phyloP scores from a whole-genome alignment of 2,797 vertebrate species.

The Leptatherina wallacei region DNA sequence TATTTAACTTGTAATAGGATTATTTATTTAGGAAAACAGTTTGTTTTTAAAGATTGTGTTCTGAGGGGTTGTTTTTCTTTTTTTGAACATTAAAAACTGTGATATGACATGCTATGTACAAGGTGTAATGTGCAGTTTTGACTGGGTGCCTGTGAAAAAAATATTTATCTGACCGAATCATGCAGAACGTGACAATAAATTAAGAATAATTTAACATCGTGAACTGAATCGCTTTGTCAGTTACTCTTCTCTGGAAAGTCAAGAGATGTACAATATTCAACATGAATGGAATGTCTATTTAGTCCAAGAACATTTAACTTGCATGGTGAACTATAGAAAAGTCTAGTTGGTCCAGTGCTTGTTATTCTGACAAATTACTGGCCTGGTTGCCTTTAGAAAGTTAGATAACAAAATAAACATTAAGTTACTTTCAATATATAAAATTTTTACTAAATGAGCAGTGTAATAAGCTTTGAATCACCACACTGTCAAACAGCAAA shows the following conservation, averaged over 20 bases:
- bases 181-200: conserved; percentile 47
- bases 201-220: conserved; percentile 34
- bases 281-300: not conserved
- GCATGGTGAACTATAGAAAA: not conserved
- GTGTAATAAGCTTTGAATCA: too few relatives aligned
- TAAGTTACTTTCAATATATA: too few relatives aligned
- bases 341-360: not conserved
- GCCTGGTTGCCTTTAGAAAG: not conserved
- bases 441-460: too few relatives aligned
- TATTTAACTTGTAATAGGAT: conserved; percentile 29
- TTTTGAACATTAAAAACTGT: conserved; percentile 20
- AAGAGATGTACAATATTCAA: not conserved
- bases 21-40: conserved; percentile 61
- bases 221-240: not conserved
- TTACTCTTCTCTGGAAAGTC: not conserved
- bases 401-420: not conserved
- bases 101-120: conserved; percentile 9
- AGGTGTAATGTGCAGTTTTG: conserved; percentile 36
- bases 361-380: not conserved
- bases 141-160: conserved; percentile 33
- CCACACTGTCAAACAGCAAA: not conserved
- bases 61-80: not conserved
- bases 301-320: not conserved
- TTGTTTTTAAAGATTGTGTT: conserved; percentile 24
- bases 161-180: conserved; percentile 17